Conservation (phyloP, 1,140 invertebrate genomes). For the Hyphantria cunea region DNA sequence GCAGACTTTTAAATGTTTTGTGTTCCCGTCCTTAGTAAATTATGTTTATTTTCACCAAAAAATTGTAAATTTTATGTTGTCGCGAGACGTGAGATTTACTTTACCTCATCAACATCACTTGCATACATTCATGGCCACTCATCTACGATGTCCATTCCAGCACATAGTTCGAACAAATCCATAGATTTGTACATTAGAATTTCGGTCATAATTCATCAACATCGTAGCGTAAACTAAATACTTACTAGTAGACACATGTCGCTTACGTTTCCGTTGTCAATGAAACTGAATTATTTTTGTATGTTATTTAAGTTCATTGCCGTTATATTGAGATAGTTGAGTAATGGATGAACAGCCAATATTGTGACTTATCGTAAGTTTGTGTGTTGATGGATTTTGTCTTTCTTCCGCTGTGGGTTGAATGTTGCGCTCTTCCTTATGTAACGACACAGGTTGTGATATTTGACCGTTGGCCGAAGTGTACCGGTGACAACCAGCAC, state of each 20-base stretch:
- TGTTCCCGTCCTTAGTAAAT: slow-evolving; percentile 77
- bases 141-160: slow-evolving; percentile 48
- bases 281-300: slow-evolving; percentile 55
- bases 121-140: slow-evolving; percentile 24
- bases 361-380: slow-evolving; percentile 63
- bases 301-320: slow-evolving; percentile 47
- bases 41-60: slow-evolving; percentile 60
- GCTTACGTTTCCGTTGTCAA: slow-evolving; percentile 50
- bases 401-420: slow-evolving; percentile 39
- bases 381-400: slow-evolving; percentile 46
- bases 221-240: slow-evolving; percentile 52
- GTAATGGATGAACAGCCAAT: slow-evolving; percentile 60
- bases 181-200: slow-evolving; percentile 38
- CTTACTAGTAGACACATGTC: slow-evolving; percentile 53
- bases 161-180: slow-evolving; percentile 41
- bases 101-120: slow-evolving; percentile 30
- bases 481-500: slow-evolving; percentile 7
- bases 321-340: slow-evolving; percentile 47
- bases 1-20: slow-evolving; percentile 54
- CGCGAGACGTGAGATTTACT: slow-evolving; percentile 38
- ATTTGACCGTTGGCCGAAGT: slow-evolving; percentile 1
- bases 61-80: slow-evolving; percentile 47
- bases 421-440: slow-evolving; percentile 28
- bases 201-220: slow-evolving; percentile 37
- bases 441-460: slow-evolving; percentile 34